Evolutionary conservation across 2,888 invertebrate genomes (phyloP).

Genomic region (Thysanoteuthis rhombus): DNA sequence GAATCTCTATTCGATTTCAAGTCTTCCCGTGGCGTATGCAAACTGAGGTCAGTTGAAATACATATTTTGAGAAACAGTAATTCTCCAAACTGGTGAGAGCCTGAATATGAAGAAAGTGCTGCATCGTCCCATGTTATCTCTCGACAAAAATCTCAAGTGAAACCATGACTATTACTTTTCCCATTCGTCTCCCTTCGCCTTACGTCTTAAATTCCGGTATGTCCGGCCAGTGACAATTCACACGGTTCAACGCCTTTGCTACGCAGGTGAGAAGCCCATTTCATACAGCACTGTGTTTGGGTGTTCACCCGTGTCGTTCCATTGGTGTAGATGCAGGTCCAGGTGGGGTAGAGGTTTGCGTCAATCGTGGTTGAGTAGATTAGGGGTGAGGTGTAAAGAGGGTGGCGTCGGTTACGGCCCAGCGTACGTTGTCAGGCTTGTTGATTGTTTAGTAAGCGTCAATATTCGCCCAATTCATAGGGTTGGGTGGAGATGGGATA

Average conservation of each 20-base stretch:
- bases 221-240: background rate
- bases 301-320: conserved; percentile 20
- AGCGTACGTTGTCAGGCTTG: background rate
- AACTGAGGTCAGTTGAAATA: too few relatives aligned
- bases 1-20: too few relatives aligned
- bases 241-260: background rate
- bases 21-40: too few relatives aligned
- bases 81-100: too few relatives aligned
- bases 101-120: too few relatives aligned
- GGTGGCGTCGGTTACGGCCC: background rate
- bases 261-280: background rate
- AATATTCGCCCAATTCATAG: background rate
- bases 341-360: background rate
- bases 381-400: background rate
- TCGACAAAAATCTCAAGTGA: too few relatives aligned
- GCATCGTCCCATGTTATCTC: too few relatives aligned
- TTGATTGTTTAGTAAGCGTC: background rate
- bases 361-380: background rate
- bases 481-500: background rate
- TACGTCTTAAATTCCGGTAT: background rate
- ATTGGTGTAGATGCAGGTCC: background rate
- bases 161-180: background rate
- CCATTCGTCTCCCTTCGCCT: background rate
- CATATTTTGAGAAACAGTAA: too few relatives aligned
- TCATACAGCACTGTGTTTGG: background rate